A percentile compares a stretch with the other conserved stretches of the same genome.
Conservation (phyloP, 2,113 vertebrate genomes). For the Ovibos moschatus region DNA sequence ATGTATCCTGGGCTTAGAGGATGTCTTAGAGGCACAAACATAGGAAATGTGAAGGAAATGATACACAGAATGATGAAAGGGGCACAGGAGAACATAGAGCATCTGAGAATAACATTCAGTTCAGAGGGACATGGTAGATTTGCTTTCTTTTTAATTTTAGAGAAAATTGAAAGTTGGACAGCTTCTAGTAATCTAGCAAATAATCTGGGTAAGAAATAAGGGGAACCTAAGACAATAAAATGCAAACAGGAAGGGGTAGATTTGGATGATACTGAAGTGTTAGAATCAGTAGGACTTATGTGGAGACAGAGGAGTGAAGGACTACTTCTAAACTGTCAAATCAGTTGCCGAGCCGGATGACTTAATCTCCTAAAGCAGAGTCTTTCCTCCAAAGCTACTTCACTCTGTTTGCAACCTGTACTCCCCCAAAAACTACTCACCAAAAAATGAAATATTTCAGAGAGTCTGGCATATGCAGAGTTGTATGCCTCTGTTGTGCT, state of each 20-base stretch:
- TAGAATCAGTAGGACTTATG: neutral
- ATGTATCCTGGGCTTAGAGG: neutral
- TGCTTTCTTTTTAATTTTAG: neutral
- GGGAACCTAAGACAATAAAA: neutral
- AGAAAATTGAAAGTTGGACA: neutral
- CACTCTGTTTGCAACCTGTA: neutral
- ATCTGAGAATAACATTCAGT: neutral
- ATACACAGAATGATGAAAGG: neutral
- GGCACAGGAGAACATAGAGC: rapidly evolving
- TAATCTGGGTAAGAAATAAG: neutral
- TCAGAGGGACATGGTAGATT: neutral
- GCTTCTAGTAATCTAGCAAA: neutral
- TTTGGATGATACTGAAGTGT: neutral
- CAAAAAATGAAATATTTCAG: neutral
- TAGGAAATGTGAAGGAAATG: neutral
- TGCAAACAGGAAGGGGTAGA: neutral
- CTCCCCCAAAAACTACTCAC: neutral
- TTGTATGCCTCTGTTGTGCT: neutral
- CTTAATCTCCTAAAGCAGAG: neutral
- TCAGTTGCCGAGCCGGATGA: neutral
- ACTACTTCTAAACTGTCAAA: neutral
- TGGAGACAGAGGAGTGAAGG: neutral
- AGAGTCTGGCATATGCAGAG: neutral
- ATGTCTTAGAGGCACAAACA: neutral
- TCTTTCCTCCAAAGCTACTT: neutral